phyloP scores from a whole-genome alignment of 2,797 vertebrate genomes.

The Macropus fuliginosus region DNA sequence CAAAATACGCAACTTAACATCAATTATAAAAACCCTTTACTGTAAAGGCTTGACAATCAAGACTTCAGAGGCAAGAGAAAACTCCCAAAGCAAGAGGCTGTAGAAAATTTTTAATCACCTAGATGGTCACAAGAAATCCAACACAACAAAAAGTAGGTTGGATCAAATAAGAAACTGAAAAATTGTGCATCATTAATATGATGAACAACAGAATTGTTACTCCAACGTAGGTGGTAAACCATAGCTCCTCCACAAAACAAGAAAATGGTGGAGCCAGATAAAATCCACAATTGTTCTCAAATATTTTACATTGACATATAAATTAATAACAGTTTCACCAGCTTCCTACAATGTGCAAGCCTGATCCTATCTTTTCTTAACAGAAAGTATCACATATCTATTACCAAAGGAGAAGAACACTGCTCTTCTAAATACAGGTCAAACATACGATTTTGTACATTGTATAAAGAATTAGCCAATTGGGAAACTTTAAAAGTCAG shows the following conservation, averaged over 20 bases:
- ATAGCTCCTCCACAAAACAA: background rate
- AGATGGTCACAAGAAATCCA: background rate
- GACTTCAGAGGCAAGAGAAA: background rate
- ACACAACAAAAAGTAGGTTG: background rate
- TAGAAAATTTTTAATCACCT: background rate
- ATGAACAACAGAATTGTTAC: background rate
- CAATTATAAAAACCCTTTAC: background rate
- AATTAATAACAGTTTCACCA: background rate
- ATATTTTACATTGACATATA: background rate
- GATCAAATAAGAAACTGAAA: background rate
- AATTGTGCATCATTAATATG: background rate
- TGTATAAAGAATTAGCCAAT: background rate
- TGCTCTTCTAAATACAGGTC: background rate
- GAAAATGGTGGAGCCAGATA: background rate
- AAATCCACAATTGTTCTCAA: background rate
- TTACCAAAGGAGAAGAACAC: background rate
- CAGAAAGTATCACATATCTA: background rate
- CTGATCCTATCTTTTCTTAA: background rate
- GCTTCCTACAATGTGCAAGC: background rate
- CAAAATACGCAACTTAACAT: background rate
- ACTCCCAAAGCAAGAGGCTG: background rate
- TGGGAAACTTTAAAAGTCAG: background rate
- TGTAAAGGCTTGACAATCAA: background rate
- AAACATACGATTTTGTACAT: background rate
- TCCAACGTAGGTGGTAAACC: background rate